Base-by-base conservation (phyloP, 2,797 vertebrate species). In the Eleutherodactylus coqui region DNA sequence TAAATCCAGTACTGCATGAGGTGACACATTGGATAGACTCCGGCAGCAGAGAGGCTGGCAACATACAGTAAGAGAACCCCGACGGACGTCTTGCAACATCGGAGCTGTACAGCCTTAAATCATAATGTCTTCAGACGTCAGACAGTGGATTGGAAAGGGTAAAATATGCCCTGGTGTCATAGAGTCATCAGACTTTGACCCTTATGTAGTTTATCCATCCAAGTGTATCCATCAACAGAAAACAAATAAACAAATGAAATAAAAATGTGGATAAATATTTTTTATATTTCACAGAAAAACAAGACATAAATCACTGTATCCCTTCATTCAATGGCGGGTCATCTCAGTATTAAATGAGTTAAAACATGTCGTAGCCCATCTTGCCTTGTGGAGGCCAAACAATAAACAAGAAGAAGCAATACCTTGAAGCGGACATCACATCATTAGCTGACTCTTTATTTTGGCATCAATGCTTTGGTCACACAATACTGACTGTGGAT, bases 381-480 rank as follows among this genome's bases (percentile, higher is more conserved):
- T 45, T 87, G 47, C 60, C 62, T 75, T 60, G 82, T 55, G 67
- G 77, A 87, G 69, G 83, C 82, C 77, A 60, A 53, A 83, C 53
- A 64, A 75, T 62, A 84, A 78, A 85, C 88, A 91, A 89, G 79
- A 92, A 91, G 81, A 88, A 89, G 91, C 90, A 92, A 90, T 89
- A 90, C 90, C 90, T 89, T 91, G 90, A 86, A 79, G 75, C 90
- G 92, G 91, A 91, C 90, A 94, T 92, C 93, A 96, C 94, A 93
- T 95, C 82, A 91, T 93, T 92, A 92, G 88, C 93, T 93, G 92
- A 93, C 92, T 0, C 69, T 91, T 91, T 92, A 96, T 97, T 98
- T 99, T 99, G 97, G 98, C 97, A 97, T 99, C 96, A 96, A 97
- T 97, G 95, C 98, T 99, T 99, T 99, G 98, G 98, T 99, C 96